Conservation (phyloP, 2,888 invertebrate species). For the Synergus gifuensis region DNA sequence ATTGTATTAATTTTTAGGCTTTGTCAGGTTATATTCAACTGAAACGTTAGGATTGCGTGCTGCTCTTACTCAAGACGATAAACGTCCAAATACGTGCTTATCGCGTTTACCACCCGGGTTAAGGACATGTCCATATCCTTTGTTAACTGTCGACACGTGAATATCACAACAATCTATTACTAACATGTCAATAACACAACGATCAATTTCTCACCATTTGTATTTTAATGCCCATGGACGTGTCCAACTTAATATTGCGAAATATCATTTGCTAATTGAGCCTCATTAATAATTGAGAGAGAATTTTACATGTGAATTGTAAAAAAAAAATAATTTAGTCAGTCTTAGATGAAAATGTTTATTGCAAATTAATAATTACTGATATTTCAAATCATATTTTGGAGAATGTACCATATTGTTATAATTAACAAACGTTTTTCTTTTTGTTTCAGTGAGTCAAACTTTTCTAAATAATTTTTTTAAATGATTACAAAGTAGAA, state of each 20-base stretch:
- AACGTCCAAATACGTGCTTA: slow-evolving; percentile 39
- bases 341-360: neutral
- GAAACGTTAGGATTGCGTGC: slow-evolving; percentile 34
- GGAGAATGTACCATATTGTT: neutral
- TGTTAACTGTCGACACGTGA: slow-evolving; percentile 23
- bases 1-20: neutral
- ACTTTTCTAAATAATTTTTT: neutral
- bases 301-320: neutral
- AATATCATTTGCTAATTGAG: neutral
- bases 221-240: neutral
- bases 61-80: slow-evolving; percentile 25
- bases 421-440: neutral
- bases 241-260: neutral
- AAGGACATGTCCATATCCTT: slow-evolving; percentile 33
- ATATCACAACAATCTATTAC: slow-evolving; percentile 9
- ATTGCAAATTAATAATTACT: neutral
- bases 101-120: slow-evolving; percentile 36
- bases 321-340: neutral
- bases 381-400: neutral
- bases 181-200: slow-evolving; percentile 14
- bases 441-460: slow-evolving; percentile 16
- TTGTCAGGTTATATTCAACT: neutral
- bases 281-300: neutral
- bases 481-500: too few species aligned
- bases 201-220: neutral